Base-by-base conservation (phyloP, 2,113 vertebrate genomes). In the Neolamprologus toae region DNA sequence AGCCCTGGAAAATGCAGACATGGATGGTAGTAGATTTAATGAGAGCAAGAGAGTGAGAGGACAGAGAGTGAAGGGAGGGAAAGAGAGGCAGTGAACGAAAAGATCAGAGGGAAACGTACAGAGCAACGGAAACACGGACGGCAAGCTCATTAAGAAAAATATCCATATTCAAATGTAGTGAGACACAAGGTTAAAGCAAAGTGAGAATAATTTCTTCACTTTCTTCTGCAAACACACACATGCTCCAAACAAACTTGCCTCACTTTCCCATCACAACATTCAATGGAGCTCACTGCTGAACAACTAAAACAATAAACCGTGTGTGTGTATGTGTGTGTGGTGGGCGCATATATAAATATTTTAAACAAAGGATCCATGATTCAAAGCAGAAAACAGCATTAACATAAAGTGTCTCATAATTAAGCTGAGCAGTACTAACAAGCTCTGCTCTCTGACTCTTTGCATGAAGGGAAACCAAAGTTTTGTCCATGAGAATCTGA, bases 341-440 rank as follows among this genome's bases (percentile, higher is more conserved):
- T 51, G 5, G 17, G 12, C 26, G 78, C 23, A 49, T 89, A 28
- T 71, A 73, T 47, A 76, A 76, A 84, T 81, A 90, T 89, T 85
- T 89, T 55, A 90, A 91, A 90, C 81, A 93, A 91, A 90, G 12
- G 63, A 78, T 35, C 71, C 61, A 83, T 40, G 82, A 94, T 88
- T 94, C 88, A 92, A 85, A 86, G 87, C 89, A 86, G 90, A 82
- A 86, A 92, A 81, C 73, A 21, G 35, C 88, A 94, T 94, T 95
- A 89, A 88, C 93, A 93, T 94, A 90, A 93, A 92, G 89, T 79
- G 86, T 90, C 88, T 81, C 66, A 26, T 92, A 94, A 95, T 93
- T 90, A 93, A 94, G 88, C 84, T 79, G 88, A 61, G 88, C 84
- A 78, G 85, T 90, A 59, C 87, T 95, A 95, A 96, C 91, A 90